phyloP scores from a whole-genome alignment of 2,113 vertebrate genomes.

The Syngnathus typhle region DNA sequence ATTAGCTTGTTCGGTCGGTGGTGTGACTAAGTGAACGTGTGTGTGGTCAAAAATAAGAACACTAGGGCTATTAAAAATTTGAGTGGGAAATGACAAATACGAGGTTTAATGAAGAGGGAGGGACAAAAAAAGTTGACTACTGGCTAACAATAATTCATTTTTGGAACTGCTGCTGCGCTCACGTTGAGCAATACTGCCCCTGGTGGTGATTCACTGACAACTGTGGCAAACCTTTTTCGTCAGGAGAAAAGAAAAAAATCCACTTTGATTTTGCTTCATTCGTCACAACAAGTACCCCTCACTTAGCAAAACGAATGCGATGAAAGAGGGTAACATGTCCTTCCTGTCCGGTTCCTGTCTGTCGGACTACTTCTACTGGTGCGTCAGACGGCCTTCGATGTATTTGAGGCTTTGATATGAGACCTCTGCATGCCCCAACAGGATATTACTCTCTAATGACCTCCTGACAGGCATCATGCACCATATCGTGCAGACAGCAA shows the following conservation, averaged over 20 bases:
- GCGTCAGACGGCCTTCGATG: conserved; percentile 11
- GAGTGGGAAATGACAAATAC: not conserved
- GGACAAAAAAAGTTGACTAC: not conserved
- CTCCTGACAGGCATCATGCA: conserved; percentile 22
- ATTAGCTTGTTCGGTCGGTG: conserved; percentile 15
- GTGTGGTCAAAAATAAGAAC: conserved; percentile 23
- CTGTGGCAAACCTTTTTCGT: too few relatives aligned
- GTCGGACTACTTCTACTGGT: conserved; percentile 30
- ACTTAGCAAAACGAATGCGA: not conserved
- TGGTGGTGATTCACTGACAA: too few relatives aligned
- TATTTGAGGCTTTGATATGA: conserved; percentile 36
- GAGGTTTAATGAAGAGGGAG: not conserved
- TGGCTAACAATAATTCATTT: too few relatives aligned
- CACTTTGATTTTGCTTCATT: not conserved
- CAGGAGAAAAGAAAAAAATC: not conserved
- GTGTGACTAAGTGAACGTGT: not conserved
- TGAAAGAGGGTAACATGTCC: conserved; percentile 26
- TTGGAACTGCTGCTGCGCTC: too few relatives aligned
- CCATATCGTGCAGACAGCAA: conserved; percentile 12
- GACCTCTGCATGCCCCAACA: conserved; percentile 12
- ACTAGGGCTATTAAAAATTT: not conserved
- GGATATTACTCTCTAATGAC: conserved; percentile 50
- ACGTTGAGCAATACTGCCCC: too few relatives aligned
- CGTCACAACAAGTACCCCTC: not conserved
- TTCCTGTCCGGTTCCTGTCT: conserved; percentile 35